Evolutionary conservation across 2,888 invertebrate species (phyloP), one percentile per base, ranked within the genome.

Genomic region (Strigamia transsilvanica): DNA sequence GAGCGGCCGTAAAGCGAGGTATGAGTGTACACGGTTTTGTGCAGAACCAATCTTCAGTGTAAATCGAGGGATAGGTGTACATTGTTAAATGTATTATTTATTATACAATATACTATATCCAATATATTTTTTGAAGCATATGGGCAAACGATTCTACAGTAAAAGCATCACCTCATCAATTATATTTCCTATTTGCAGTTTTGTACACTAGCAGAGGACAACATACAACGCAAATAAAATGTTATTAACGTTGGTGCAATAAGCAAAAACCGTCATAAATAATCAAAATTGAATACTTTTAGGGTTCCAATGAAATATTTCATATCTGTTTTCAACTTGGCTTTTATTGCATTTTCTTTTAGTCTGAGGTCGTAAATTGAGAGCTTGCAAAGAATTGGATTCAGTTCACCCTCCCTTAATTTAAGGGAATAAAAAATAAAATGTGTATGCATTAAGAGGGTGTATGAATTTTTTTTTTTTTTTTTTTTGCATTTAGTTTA

Each of bases 361-460:
- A 56, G 5, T n/a, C 10, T 56, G 56, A 56, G 9, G 18, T 18
- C 56, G 56, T 18, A 18, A 9, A 18, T 56, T 18, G 56, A 38
- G 18, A 56, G 56, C 56, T 18, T 56, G n/a, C 56, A 18, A n/a
- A 18, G 21, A 18, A 56, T 56, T 18, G 56, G 21, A 56, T 56
- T 18, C 56, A 18, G 18, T 56, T 18, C 5, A n/a, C 9, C 9
- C n/a, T 21, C 18, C 18, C 18, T 56, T 56, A 56, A 56, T 18
- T n/a, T 21, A 38, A 10, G 6, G 6, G 6, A 38, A 38, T 9
- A 38, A 18, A 56, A 56, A 56, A 56, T 18, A 18, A 56, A 56
- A 56, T 56, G 56, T 6, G 21, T 21, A 56, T 56, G 56, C 56
- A 56, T 56, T 56, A 56, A 56, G 56, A 56, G 56, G 56, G 21